phyloP scores from a whole-genome alignment of 2,888 invertebrate genomes.

The Brachylomia viminalis region DNA sequence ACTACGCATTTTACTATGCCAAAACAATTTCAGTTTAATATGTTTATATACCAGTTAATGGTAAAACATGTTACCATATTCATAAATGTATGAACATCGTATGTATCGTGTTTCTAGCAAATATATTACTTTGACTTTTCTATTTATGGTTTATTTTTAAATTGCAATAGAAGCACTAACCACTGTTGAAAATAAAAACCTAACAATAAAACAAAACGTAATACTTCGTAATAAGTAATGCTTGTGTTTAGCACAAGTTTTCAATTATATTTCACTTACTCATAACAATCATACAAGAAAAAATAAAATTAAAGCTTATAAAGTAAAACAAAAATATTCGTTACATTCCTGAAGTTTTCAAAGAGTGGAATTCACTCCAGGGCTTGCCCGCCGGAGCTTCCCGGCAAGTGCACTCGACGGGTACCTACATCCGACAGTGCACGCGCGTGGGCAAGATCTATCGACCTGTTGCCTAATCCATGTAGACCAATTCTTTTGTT shows the following conservation, averaged over 20 bases:
- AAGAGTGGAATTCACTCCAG: conserved; percentile 10
- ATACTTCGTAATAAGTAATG: conserved; percentile 34
- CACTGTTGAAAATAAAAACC: neutral
- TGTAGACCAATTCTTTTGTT: neutral
- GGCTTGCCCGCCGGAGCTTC: neutral
- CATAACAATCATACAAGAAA: conserved; percentile 41
- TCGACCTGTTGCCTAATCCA: neutral
- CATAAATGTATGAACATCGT: neutral
- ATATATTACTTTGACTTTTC: neutral
- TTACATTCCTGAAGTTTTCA: conserved; percentile 6
- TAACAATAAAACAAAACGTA: conserved; percentile 58
- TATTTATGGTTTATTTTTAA: neutral
- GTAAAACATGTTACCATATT: neutral
- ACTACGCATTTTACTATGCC: neutral
- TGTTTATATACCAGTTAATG: neutral
- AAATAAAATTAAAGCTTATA: conserved; percentile 54
- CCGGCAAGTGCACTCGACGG: neutral
- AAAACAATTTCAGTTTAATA: neutral
- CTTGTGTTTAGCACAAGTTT: conserved; percentile 39
- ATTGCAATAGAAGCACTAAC: neutral
- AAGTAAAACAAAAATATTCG: conserved; percentile 22
- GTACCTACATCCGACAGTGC: neutral
- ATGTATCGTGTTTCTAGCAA: neutral
- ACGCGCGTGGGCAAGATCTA: neutral
- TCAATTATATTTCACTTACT: conserved; percentile 45